Percentiles rank a stretch among this genome's conserved stretches.
Evolutionary conservation across 2,888 invertebrate genomes (phyloP).

Genomic region (Prenolepis imparis): DNA sequence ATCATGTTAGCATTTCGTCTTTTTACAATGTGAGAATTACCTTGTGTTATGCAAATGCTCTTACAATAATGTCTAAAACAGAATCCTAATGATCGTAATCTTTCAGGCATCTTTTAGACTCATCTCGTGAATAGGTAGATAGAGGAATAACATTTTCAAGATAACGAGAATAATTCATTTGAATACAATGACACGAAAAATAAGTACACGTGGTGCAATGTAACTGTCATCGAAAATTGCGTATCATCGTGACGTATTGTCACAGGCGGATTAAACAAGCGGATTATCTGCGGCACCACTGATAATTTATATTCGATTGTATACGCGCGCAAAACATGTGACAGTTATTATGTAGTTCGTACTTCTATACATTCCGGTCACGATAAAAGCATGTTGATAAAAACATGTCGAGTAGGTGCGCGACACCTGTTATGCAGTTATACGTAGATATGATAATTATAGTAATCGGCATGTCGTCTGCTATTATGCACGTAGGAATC

Average conservation of each 20-base stretch:
- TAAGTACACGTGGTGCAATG: background rate
- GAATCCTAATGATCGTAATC: background rate
- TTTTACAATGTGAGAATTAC: background rate
- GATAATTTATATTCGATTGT: background rate
- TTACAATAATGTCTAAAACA: conserved; percentile 1
- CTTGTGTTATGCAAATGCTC: background rate
- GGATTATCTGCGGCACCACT: background rate
- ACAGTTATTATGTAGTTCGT: conserved; percentile 14
- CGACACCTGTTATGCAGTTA: conserved; percentile 73
- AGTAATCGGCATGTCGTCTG: conserved; percentile 37
- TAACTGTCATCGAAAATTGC: background rate
- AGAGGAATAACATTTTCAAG: background rate
- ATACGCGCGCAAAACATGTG: background rate
- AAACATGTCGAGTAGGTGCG: conserved; percentile 44
- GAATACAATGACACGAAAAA: background rate
- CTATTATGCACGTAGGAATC: conserved; percentile 67
- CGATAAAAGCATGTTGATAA: conserved; percentile 56
- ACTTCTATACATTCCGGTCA: conserved; percentile 35
- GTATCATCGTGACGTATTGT: background rate
- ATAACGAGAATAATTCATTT: background rate
- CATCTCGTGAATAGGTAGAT: background rate
- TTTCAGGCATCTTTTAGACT: background rate
- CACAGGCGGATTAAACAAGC: background rate
- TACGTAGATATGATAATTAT: conserved; percentile 67
- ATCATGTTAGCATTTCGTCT: background rate